phyloP scores from a whole-genome alignment of 2,113 vertebrate genomes.

The Megaleporinus macrocephalus region DNA sequence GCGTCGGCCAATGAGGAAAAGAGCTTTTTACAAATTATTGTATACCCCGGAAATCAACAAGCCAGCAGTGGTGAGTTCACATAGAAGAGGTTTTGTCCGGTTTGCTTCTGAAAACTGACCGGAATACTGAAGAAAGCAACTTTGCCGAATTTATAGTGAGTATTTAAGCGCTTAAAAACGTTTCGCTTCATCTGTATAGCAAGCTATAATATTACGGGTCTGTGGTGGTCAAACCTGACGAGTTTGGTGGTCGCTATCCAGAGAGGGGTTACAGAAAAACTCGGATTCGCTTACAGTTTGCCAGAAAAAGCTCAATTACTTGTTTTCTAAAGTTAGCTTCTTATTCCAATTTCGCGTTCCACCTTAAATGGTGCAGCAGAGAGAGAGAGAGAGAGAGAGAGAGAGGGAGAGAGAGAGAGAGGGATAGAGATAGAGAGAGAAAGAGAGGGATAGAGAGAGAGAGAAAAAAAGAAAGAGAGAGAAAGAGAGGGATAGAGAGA shows the following conservation, averaged over 20 bases:
- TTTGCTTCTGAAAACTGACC: background rate
- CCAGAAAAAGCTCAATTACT: too few relatives aligned
- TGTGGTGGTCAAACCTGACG: background rate
- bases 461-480: too few relatives aligned
- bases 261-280: too few relatives aligned
- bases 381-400: too few relatives aligned
- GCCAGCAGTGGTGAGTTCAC: background rate
- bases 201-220: background rate
- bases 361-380: too few relatives aligned
- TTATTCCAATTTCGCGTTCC: too few relatives aligned
- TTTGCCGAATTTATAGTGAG: background rate
- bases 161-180: background rate
- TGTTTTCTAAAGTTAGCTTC: too few relatives aligned
- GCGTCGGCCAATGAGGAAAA: constrained; percentile 67
- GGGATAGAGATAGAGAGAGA: too few relatives aligned
- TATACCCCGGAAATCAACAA: constrained; percentile 69
- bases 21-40: constrained; percentile 76
- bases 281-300: too few relatives aligned
- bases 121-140: background rate
- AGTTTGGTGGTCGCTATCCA: background rate
- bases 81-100: background rate
- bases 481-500: too few relatives aligned
- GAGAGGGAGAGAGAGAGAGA: too few relatives aligned
- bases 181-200: background rate
- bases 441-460: too few relatives aligned